Evolutionary conservation across 2,113 vertebrate genomes (phyloP).

Genomic region (Dasypus novemcinctus): DNA sequence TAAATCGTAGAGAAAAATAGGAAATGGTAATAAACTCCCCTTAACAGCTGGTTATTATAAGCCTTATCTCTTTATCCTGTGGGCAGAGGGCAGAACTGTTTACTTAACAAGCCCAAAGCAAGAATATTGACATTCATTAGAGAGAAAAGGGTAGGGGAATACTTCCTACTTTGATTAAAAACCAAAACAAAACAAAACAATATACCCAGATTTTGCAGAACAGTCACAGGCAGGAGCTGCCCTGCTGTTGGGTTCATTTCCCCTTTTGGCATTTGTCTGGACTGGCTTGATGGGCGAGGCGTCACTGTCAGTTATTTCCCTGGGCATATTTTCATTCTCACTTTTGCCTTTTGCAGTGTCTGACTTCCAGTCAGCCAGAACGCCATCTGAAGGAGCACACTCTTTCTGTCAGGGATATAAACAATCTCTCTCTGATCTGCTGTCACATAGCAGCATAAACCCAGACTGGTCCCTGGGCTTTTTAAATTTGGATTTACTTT

Average conservation of each 20-base stretch:
- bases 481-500: slow-evolving; percentile 26
- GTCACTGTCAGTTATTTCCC: fast-evolving
- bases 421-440: slow-evolving; percentile 23
- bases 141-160: background rate
- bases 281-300: background rate
- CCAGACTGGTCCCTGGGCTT: slow-evolving; percentile 63
- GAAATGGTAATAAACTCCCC: fast-evolving
- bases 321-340: too few species aligned
- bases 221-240: fast-evolving
- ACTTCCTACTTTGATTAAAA: background rate
- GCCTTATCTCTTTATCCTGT: fast-evolving
- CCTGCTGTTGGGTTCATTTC: fast-evolving
- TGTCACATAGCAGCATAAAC: slow-evolving; percentile 55
- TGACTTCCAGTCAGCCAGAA: background rate
- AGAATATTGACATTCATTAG: background rate
- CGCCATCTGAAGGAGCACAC: background rate
- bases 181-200: background rate
- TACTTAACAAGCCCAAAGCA: too few species aligned
- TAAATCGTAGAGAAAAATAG: background rate
- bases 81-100: background rate
- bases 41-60: fast-evolving
- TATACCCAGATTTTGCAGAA: too few species aligned
- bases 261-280: background rate
- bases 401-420: background rate
- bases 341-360: background rate